A percentile compares a stretch with the other conserved stretches of the same genome.
Conservation (phyloP, 2,888 invertebrate genomes). For the Orchestes rusci region DNA sequence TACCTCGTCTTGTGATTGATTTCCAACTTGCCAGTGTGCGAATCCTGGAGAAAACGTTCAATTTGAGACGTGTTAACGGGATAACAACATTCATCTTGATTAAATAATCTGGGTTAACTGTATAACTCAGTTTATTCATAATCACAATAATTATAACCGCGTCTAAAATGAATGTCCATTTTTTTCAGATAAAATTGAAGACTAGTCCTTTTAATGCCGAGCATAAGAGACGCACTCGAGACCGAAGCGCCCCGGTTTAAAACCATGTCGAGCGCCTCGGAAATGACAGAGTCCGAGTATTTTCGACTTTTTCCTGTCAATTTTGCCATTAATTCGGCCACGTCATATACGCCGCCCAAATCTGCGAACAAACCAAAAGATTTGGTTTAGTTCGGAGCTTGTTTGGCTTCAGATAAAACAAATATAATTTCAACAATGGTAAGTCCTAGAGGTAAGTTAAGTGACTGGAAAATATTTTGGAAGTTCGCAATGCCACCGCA, state of each 20-base stretch:
- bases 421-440: no score
- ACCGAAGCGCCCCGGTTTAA: conserved; percentile 48
- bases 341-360: conserved; percentile 23
- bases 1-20: conserved; percentile 77
- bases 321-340: conserved; percentile 23
- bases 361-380: conserved; percentile 25
- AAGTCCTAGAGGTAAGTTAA: no score
- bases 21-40: conserved; percentile 77
- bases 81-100: no score
- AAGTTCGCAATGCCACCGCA: no score
- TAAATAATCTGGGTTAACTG: no score
- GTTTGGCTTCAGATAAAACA: conserved; percentile 11
- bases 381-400: conserved; percentile 22
- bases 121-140: no score
- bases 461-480: no score
- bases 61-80: no score
- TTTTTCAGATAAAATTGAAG: conserved; percentile 50
- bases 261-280: conserved; percentile 47
- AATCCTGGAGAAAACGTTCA: conserved; percentile 56
- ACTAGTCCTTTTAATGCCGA: conserved; percentile 49
- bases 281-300: conserved; percentile 46
- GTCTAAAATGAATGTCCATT: conserved; percentile 42
- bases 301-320: conserved; percentile 33
- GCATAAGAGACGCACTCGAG: conserved; percentile 46
- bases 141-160: no score